These are phyloP conservation scores for Cryptocephalus primarius DNA, from an alignment of 2,888 invertebrate genomes.

Conservation along the genomic window DNA sequence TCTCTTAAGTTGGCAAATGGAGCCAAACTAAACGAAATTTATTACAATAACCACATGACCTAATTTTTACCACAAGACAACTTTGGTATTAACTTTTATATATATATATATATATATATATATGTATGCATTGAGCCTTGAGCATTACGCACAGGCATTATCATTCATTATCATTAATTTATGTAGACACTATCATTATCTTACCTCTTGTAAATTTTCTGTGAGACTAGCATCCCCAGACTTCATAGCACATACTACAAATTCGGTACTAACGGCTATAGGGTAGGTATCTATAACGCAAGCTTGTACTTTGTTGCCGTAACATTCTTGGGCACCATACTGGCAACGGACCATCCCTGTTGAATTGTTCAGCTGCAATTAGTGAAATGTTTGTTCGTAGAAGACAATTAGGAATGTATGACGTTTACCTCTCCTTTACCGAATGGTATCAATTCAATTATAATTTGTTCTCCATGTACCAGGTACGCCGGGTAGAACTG, in stretches of 20 bases:
- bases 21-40: too few species aligned
- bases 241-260: constrained; percentile 37
- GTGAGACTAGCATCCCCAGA: constrained; percentile 14
- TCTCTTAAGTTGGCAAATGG: too few species aligned
- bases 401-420: neutral
- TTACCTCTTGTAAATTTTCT: constrained; percentile 15
- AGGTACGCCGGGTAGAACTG: neutral
- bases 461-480: neutral
- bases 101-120: too few species aligned
- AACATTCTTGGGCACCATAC: constrained; percentile 36
- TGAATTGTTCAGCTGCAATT: neutral
- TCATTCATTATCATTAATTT: too few species aligned
- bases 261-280: constrained; percentile 16
- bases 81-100: too few species aligned
- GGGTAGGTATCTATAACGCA: constrained; percentile 34
- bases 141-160: too few species aligned
- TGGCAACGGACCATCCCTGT: constrained; percentile 19
- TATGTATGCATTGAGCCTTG: too few species aligned
- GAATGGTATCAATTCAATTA: constrained; percentile 10
- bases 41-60: too few species aligned
- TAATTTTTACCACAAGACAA: too few species aligned
- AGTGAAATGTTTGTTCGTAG: neutral
- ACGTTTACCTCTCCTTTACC: constrained; percentile 9
- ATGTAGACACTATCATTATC: too few species aligned
- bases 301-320: constrained; percentile 42